Base-by-base conservation (phyloP, 2,113 vertebrate genomes). In the Sciurus niger region DNA sequence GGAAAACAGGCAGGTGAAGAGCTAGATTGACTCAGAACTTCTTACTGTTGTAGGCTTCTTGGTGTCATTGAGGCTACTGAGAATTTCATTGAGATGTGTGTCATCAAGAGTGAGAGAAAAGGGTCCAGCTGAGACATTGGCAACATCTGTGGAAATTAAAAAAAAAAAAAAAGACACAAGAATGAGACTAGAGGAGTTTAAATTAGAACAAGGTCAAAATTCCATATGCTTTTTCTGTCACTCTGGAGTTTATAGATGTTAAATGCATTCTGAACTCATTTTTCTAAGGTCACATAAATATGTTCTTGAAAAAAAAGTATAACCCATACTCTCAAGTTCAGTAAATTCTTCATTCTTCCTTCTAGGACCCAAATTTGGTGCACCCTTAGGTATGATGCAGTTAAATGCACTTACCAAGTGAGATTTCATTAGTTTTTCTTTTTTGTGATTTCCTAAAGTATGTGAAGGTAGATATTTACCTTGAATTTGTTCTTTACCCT, bases 1-100 rank as follows among this genome's bases (percentile, higher is more conserved):
- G 63, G 51, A 12, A 28, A 18, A 17, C 53, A 95, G 53, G 25
- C 8, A 32, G 65, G 8, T 73, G 43, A 82, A 90, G 84, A 88
- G 28, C 8, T 34, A 48, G 32, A 40, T 3, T 14, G 16, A 65
- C 91, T 63, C 73, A 76, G 48, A 30, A 34, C 2, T 46, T 78
- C 96, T 98, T 95, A 99, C 99, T 98, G 98, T 98, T 90, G 98
- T 93, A 32, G 97, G 95, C 18, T 91, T 96, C 94, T 96, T 98
- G 2, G 97, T 98, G 73, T 97, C 98, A 0, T 98, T 98, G 20
- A 97, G 90, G 17, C 55, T 58, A 58, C 20, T 22, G 9, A 97
- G 93, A 34, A 97, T 97, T 58, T 99, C 97, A 0, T 98, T 98
- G 24, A 98, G 96, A 51, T 98, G 2, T 0, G 95, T 98, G 51